A percentile compares a stretch with the other conserved stretches of the same genome.
Conservation (phyloP, 1,140 invertebrate species). For the Drosophila varians region DNA sequence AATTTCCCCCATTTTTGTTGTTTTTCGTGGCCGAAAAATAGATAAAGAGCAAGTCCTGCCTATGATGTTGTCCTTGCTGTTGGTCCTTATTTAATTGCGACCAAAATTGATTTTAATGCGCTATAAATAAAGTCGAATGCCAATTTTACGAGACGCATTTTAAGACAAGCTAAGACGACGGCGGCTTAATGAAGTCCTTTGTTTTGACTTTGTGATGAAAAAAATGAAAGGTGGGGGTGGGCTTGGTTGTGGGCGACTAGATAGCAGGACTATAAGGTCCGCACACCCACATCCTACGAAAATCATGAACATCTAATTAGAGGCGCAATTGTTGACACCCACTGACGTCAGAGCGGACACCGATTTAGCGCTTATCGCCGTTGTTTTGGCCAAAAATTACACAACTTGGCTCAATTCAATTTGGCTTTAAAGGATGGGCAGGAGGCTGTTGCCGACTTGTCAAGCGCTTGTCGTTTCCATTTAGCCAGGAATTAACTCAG, state of each 20-base stretch:
- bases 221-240: not conserved
- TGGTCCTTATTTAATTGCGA: slow-evolving; percentile 65
- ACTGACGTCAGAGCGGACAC: slow-evolving; percentile 62
- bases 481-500: slow-evolving; percentile 46
- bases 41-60: not conserved
- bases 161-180: slow-evolving; percentile 48
- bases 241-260: slow-evolving; percentile 6
- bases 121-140: slow-evolving; percentile 70
- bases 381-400: slow-evolving; percentile 29
- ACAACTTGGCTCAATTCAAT: slow-evolving; percentile 31
- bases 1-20: slow-evolving; percentile 22
- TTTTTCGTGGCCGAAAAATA: slow-evolving; percentile 27
- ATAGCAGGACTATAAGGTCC: slow-evolving; percentile 22
- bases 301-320: slow-evolving; percentile 67
- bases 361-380: slow-evolving; percentile 31
- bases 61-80: slow-evolving; percentile 1
- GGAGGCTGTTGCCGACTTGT: slow-evolving; percentile 4
- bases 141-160: slow-evolving; percentile 61
- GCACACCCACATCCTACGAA: slow-evolving; percentile 19
- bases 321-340: slow-evolving; percentile 63
- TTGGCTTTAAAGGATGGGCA: slow-evolving; percentile 6
- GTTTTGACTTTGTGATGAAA: slow-evolving; percentile 31
- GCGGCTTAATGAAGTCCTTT: slow-evolving; percentile 72
- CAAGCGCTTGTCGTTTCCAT: slow-evolving; percentile 39
- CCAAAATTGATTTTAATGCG: slow-evolving; percentile 74